Base-by-base conservation (phyloP, 35 echinoderm and acorn worm genomes). In the Diadema setosum region DNA sequence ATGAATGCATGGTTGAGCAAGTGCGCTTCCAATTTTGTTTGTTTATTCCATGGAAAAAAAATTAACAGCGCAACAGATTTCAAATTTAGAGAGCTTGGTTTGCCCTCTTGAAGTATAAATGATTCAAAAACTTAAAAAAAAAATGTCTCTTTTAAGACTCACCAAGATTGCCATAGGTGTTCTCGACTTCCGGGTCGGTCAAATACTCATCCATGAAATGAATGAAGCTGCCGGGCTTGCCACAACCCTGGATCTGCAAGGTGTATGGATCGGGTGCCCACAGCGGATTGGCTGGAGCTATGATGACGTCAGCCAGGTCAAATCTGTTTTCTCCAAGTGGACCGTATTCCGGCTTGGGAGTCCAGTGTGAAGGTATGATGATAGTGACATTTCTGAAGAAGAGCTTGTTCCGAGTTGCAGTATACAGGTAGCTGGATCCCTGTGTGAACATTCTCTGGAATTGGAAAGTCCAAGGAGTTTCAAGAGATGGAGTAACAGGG, bases 311-410 rank as follows among this genome's bases (percentile, higher is more conserved):
- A 46, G 94, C 94, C 5, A 82, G 57, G 34, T 97, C 94, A 58
- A 93, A 97, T 5, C 86, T 93, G 15, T 85, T 45, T 58, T 84
- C 86, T 43, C 65, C 82, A 3, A 90, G 65, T 12, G 82, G 63
- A 5, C 32, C 34, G 40, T 84, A 93, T 36, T 73, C 86, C 2
- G 37, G 56, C 24, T 57, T 89, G 4, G 39, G 24, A 3, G 57
- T 97, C 94, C 94, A 97, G 16, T 86, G 78, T 57, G 83, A 65
- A 24, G 94, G 94, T 11, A 97, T 75, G 23, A 97, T 70, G 30
- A 97, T 90, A 18, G 94, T 97, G 15, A 97, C 86, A 39, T 97
- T 65, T 52, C 80, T 81, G 26, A 97, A 92, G 81, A 70, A 97
- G 14, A 91, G 81, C 0, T 90, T 81, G 73, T 83, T 48, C 44